Percentiles rank a stretch among this genome's conserved stretches.
phyloP scores from a whole-genome alignment of 2,113 vertebrate genomes.

The Aphelocoma coerulescens region DNA sequence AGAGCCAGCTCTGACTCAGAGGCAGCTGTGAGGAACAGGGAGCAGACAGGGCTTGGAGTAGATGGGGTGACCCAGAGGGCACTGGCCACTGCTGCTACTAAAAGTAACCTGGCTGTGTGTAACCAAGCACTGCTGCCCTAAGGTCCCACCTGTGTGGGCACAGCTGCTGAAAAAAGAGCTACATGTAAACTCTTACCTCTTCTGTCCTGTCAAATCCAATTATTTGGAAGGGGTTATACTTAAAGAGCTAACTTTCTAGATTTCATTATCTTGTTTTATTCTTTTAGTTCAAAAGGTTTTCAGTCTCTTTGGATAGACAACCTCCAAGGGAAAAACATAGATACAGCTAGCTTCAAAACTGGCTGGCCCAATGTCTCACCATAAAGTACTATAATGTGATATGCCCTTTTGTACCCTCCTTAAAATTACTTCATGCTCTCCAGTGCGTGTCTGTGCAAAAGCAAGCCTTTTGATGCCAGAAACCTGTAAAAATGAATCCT shows the following conservation, averaged over 20 bases:
- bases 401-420: not conserved
- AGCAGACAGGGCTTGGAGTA: not conserved
- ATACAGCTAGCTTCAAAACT: not conserved
- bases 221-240: not conserved
- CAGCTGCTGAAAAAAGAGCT: not conserved
- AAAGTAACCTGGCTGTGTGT: not conserved
- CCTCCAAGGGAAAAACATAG: not conserved
- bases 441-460: not conserved
- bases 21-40: not conserved
- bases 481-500: not conserved
- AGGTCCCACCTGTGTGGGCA: too few relatives aligned
- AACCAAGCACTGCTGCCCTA: fast-evolving
- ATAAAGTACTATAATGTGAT: not conserved
- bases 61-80: not conserved
- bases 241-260: not conserved
- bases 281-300: not conserved
- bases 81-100: not conserved
- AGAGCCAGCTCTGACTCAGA: not conserved
- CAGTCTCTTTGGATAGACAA: not conserved
- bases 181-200: not conserved
- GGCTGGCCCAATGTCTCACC: not conserved
- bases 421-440: not conserved
- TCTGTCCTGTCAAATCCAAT: not conserved
- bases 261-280: not conserved
- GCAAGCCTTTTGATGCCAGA: not conserved